phyloP scores from a whole-genome alignment of 1,140 invertebrate species.

The Steinernema feltiae region DNA sequence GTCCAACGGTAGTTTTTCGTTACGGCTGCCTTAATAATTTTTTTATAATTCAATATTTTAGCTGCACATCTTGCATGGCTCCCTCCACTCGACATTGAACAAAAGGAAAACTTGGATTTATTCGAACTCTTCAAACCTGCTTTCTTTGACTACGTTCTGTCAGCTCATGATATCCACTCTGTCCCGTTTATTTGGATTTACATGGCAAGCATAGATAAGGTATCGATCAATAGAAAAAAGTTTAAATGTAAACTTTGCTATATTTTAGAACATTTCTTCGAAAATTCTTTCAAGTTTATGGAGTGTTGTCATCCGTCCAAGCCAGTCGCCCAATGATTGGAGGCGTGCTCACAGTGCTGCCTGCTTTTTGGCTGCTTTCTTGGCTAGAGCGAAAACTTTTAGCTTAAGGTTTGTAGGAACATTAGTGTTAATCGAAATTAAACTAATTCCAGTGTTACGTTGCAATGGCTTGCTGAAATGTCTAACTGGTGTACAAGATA shows the following conservation, averaged over 20 bases:
- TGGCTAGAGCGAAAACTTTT: conserved; percentile 29
- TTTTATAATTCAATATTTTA: background rate
- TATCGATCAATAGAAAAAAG: background rate
- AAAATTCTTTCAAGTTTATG: conserved; percentile 13
- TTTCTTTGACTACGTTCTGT: background rate
- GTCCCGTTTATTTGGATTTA: background rate
- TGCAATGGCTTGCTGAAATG: conserved; percentile 25
- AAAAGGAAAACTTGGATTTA: background rate
- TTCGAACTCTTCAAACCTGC: background rate
- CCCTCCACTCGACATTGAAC: background rate
- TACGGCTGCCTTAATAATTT: background rate
- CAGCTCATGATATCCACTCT: background rate
- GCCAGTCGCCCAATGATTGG: conserved; percentile 18
- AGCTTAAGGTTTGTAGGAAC: conserved; percentile 23
- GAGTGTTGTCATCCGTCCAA: conserved; percentile 21
- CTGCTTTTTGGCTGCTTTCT: conserved; percentile 30
- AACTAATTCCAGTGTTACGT: conserved; percentile 19
- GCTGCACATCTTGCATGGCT: background rate
- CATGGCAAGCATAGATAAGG: background rate
- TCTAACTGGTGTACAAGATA: conserved; percentile 24
- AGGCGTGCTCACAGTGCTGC: conserved; percentile 35
- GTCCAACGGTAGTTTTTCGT: background rate
- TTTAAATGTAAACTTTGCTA: background rate
- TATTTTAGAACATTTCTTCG: background rate
- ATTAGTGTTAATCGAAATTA: conserved; percentile 26